Percentiles rank a stretch among this genome's conserved stretches.
phyloP scores from a whole-genome alignment of 2,113 vertebrate species.

The Callospermophilus lateralis region DNA sequence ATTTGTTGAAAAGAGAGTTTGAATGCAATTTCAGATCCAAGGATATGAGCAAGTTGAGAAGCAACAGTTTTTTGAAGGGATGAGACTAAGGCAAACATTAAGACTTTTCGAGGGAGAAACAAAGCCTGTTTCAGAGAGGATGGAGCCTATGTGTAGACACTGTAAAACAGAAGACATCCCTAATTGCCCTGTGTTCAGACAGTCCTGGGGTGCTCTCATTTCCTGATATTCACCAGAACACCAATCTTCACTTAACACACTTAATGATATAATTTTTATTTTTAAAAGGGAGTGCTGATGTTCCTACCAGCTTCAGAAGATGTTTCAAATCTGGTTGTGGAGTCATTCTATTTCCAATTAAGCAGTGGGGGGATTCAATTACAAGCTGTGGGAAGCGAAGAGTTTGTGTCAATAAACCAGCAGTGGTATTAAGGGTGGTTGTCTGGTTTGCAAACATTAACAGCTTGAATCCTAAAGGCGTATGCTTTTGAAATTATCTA shows the following conservation, averaged over 20 bases:
- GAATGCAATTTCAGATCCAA: not conserved
- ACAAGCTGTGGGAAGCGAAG: conserved; percentile 85
- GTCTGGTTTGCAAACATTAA: conserved; percentile 86
- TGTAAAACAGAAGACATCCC: conserved; percentile 36
- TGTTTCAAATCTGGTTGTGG: conserved; percentile 85
- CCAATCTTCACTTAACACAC: conserved; percentile 82
- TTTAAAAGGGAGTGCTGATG: conserved; percentile 82
- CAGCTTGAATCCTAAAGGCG: conserved; percentile 84
- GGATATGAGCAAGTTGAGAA: not conserved
- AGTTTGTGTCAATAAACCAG: conserved; percentile 87
- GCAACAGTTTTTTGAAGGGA: not conserved
- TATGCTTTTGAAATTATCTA: conserved; percentile 82
- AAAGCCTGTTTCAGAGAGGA: not conserved
- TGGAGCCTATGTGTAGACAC: not conserved
- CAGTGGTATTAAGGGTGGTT: conserved; percentile 85
- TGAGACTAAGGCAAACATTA: not conserved
- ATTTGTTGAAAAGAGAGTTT: not conserved
- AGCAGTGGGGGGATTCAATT: conserved; percentile 87
- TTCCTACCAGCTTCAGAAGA: conserved; percentile 83
- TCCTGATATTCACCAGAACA: conserved; percentile 77
- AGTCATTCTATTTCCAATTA: conserved; percentile 87
- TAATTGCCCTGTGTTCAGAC: conserved; percentile 58
- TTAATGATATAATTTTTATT: conserved; percentile 86
- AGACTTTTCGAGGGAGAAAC: not conserved
- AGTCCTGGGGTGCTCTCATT: conserved; percentile 53